Percentiles rank a stretch among this genome's conserved stretches.
Evolutionary conservation across 1,140 invertebrate genomes (phyloP).

Genomic region (Mercenaria mercenaria): DNA sequence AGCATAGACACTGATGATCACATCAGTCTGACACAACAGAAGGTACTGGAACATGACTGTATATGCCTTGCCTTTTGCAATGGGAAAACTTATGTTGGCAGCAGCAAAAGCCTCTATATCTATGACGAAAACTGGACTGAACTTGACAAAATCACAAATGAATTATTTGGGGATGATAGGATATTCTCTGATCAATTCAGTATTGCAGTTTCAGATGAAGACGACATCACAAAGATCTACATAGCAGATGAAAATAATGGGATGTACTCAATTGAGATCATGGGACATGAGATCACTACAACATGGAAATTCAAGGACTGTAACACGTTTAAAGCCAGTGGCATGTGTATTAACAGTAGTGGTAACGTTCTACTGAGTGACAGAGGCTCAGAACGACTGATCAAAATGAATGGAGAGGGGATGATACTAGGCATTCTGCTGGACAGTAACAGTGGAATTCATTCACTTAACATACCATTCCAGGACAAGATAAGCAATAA

Average conservation of each 20-base stretch:
- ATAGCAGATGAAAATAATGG: constrained; percentile 4
- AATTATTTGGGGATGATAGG: neutral
- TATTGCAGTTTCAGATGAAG: neutral
- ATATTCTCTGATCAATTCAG: constrained; percentile 14
- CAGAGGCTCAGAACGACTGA: neutral
- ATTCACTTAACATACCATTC: neutral
- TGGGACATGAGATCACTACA: neutral
- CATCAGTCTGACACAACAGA: neutral
- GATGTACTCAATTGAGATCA: neutral
- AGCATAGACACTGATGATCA: neutral
- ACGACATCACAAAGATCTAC: neutral
- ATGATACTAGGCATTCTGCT: constrained; percentile 4
- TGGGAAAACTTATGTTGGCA: neutral
- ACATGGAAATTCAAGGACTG: constrained; percentile 23
- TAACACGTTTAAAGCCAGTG: neutral
- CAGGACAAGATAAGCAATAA: neutral
- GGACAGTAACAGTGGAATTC: neutral
- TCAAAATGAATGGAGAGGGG: constrained; percentile 5
- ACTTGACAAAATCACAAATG: neutral
- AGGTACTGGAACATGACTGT: neutral
- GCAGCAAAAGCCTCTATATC: neutral
- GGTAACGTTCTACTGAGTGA: neutral
- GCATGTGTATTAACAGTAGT: neutral
- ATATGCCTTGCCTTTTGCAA: neutral
- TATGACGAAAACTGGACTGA: neutral